Percentiles rank a stretch among this genome's conserved stretches.
These are phyloP conservation scores for Apamea crenata DNA, from an alignment of 2,888 invertebrate species.

Conservation along the genomic window DNA sequence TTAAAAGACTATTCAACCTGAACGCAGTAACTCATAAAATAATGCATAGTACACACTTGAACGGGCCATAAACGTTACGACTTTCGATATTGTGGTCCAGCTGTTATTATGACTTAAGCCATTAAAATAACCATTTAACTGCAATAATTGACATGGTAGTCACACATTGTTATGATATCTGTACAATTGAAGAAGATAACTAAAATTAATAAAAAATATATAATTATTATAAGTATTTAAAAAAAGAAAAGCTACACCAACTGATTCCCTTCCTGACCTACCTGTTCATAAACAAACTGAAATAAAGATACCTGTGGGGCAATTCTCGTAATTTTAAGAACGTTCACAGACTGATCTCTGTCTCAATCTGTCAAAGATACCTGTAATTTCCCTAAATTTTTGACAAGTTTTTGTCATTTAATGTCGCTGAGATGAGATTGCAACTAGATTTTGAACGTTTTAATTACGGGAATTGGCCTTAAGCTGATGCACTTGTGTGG, in stretches of 20 bases:
- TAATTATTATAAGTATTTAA: neutral
- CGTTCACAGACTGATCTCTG: no score
- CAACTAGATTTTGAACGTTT: no score
- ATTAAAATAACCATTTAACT: conserved; percentile 46
- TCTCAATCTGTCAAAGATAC: no score
- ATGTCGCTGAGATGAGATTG: no score
- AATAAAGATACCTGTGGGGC: neutral
- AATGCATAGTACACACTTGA: conserved; percentile 11
- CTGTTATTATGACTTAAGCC: conserved; percentile 12
- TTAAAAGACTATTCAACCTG: conserved; percentile 17
- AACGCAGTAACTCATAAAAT: conserved; percentile 23
- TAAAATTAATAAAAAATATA: neutral
- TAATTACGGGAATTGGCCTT: no score
- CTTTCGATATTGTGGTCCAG: conserved; percentile 14
- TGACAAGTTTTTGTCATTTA: no score
- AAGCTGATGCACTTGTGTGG: no score
- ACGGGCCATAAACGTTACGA: conserved; percentile 42
- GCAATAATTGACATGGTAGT: conserved; percentile 10
- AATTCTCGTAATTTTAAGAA: no score
- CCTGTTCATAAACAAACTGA: neutral
- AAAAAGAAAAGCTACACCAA: no score
- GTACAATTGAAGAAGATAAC: neutral
- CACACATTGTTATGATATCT: neutral
- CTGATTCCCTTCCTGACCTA: no score
- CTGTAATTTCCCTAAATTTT: no score